Base-by-base conservation (phyloP, 2,113 vertebrate genomes). In the Taxidea taxus region DNA sequence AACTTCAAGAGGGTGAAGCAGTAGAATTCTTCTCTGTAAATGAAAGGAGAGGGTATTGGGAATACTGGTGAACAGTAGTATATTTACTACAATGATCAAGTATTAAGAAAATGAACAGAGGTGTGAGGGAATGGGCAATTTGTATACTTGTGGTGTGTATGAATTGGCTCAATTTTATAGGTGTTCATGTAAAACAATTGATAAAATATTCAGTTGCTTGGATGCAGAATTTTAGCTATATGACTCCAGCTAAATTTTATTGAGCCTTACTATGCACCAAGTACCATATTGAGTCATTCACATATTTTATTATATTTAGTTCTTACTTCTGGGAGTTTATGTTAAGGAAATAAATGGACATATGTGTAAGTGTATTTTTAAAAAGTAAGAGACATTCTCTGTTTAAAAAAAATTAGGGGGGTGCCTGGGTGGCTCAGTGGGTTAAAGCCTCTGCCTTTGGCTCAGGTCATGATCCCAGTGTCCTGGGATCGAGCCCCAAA, bases 291-390 rank as follows among this genome's bases (percentile, higher is more conserved):
- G 44, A 89, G 64, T 29, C 0, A 16, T 54, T 60, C 29, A 23
- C 3, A 62, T 0, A 66, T 8, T 64, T 82, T 4, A 44, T 90
- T 42, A 51, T 42, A 58, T 88, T 78, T 66, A 66, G 31, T 75
- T 25, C 6, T 91, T 68, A 21, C 34, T 60, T 93, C 89, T 51
- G 34, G 42, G 34, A 93, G 27, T 87, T 88, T 87, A 75, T 85
- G n/a, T 47, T 77, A 54, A 91, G 54, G 21, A 91, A 84, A 85
- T 74, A 75, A 68, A 13, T 74, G 58, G 54, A 21, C 0, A 21
- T 39, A 34, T 42, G 27, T 68, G n/a, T 58, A 74, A 31, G 60
- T 62, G 60, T 62, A 62, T 70, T 87, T 51, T 74, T 81, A 44
- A 62, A 44, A 62, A 37, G 31, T 23, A 68, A 77, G 7, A 39